A percentile compares a stretch with the other conserved stretches of the same genome.
phyloP scores from a whole-genome alignment of 2,888 invertebrate species.

The Ommatoiulus sabulosus region DNA sequence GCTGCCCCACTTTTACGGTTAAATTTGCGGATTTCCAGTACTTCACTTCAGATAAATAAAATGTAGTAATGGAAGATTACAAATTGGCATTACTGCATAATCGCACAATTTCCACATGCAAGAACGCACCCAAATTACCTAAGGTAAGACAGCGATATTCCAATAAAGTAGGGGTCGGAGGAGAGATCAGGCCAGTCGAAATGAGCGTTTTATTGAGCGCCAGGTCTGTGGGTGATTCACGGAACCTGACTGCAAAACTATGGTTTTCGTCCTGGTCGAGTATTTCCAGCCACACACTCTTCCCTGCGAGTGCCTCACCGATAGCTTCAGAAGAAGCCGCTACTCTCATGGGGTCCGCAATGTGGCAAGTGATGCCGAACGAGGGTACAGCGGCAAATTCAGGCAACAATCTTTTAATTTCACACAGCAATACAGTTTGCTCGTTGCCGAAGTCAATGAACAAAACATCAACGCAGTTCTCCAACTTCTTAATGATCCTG shows the following conservation, averaged over 20 bases:
- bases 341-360: neutral
- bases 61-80: neutral
- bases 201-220: neutral
- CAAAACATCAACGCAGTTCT: constrained; percentile 60
- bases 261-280: neutral
- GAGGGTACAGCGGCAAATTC: constrained; percentile 62
- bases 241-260: neutral
- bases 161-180: neutral
- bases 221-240: neutral
- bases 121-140: neutral
- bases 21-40: too few relatives aligned
- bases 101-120: neutral
- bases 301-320: neutral
- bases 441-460: constrained; percentile 67
- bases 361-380: constrained; percentile 12
- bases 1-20: too few relatives aligned
- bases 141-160: neutral
- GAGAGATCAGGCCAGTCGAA: neutral
- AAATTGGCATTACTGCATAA: neutral
- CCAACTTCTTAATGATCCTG: constrained; percentile 47
- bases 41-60: too few relatives aligned
- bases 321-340: neutral
- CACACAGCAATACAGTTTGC: constrained; percentile 62
- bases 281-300: neutral
- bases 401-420: constrained; percentile 62